Evolutionary conservation across 2,797 vertebrate species (phyloP), one percentile per base, ranked within the genome.

Genomic region (Steatocranus sp.): DNA sequence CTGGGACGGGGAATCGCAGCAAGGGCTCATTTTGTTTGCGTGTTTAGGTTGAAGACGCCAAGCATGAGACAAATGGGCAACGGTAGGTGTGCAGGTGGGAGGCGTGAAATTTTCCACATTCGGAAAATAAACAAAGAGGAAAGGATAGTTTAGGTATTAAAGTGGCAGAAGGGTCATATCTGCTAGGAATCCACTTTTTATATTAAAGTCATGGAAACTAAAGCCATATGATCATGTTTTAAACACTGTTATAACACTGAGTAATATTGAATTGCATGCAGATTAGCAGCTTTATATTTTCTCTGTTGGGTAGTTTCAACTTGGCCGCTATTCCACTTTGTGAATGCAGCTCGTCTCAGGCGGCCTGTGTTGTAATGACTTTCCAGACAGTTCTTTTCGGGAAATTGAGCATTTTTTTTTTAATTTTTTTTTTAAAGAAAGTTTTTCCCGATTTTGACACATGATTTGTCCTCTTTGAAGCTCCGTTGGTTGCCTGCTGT

Each of bases 381-480:
- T 87, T 76, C 20, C 85, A 75, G 70, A 78, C 36, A 11, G 70
- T 41, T 82, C 11, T 73, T 50, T 78, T 38, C 3, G 2, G 85
- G 83, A 83, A 50, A 68, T 63, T 81, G 58, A 88, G 79, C 48
- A n/a, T n/a, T n/a, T n/a, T n/a, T n/a, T n/a, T n/a, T n/a, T n/a
- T n/a, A n/a, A n/a, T n/a, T n/a, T n/a, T n/a, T n/a, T n/a, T n/a
- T n/a, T n/a, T n/a, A n/a, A n/a, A n/a, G n/a, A n/a, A 18, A 1
- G 8, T 46, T 20, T 46, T 43, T 58, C 1, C 9, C 23, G 25
- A 75, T 83, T 51, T 76, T 8, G 63, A 58, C 74, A 75, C 30
- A 11, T 17, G 48, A 81, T 49, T 75, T 53, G 27, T 70, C 38
- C 76, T 54, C 76, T 75, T 78, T 54, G 68, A 30, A 61, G 14